phyloP scores from a whole-genome alignment of 1,140 invertebrate genomes.

The Melanaphis sacchari region DNA sequence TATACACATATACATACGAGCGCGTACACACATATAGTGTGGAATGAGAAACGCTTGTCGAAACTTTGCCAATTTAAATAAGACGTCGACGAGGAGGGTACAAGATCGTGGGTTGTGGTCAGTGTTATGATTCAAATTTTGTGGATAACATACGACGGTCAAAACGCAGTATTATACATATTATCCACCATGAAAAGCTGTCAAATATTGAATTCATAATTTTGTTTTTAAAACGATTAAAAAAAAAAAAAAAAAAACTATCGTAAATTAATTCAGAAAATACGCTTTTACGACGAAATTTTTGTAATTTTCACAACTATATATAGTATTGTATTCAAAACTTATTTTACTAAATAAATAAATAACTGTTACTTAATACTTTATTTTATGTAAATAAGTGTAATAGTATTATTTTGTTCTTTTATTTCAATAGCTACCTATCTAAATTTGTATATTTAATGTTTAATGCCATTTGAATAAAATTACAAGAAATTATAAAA shows the following conservation, averaged over 20 bases:
- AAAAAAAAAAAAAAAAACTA: not conserved
- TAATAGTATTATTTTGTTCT: no score
- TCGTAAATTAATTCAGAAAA: no score
- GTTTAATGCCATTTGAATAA: no score
- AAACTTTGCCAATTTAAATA: conserved; percentile 56
- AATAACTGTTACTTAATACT: no score
- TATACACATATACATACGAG: not conserved
- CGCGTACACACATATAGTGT: not conserved
- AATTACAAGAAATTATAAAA: no score
- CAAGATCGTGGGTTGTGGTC: not conserved
- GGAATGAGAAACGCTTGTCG: conserved; percentile 17
- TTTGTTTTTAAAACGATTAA: not conserved
- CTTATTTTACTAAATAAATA: no score
- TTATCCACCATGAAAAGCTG: not conserved
- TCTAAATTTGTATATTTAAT: no score
- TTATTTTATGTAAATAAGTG: no score
- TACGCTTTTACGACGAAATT: no score
- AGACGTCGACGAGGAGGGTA: not conserved
- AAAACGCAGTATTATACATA: not conserved
- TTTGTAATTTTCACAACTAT: no score
- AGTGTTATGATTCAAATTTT: not conserved
- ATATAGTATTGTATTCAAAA: no score
- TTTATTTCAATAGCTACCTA: no score
- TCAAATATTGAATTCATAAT: not conserved
- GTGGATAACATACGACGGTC: not conserved